phyloP scores from a whole-genome alignment of 2,888 invertebrate genomes.

The Baccha elongata region DNA sequence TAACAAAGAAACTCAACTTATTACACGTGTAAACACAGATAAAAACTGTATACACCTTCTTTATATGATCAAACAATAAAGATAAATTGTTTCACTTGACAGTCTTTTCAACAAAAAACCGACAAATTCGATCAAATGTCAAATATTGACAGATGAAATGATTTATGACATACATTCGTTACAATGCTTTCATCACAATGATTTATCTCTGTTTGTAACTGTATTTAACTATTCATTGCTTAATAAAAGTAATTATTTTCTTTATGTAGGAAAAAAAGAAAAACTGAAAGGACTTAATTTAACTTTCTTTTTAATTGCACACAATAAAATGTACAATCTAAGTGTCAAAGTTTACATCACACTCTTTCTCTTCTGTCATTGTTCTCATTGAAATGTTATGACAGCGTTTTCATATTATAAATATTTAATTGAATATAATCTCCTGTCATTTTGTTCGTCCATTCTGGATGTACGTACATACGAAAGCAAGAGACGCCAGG shows the following conservation, averaged over 20 bases:
- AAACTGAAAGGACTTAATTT: too few species aligned
- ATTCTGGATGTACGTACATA: neutral
- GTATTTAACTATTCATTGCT: too few species aligned
- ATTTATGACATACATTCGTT: neutral
- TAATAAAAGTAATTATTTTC: neutral
- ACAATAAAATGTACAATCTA: neutral
- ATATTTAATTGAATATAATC: constrained; percentile 67
- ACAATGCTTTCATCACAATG: too few species aligned
- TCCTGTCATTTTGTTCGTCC: constrained; percentile 44
- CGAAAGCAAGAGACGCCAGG: constrained; percentile 30
- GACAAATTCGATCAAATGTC: neutral
- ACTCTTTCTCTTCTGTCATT: constrained; percentile 22
- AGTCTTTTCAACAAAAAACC: neutral
- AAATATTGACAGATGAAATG: constrained; percentile 20
- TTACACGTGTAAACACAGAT: too few species aligned
- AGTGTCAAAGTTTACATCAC: constrained; percentile 35
- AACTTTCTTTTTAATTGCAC: neutral
- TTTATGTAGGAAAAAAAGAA: neutral
- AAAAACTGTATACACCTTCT: too few species aligned
- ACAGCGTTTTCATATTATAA: constrained; percentile 55
- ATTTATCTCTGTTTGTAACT: too few species aligned
- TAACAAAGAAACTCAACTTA: too few species aligned
- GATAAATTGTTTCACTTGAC: neutral
- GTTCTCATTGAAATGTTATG: constrained; percentile 58
- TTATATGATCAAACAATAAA: too few species aligned